Evolutionary conservation across 2,888 invertebrate species (phyloP), one percentile per base, ranked within the genome.

Genomic region (Sarcophaga variegata): DNA sequence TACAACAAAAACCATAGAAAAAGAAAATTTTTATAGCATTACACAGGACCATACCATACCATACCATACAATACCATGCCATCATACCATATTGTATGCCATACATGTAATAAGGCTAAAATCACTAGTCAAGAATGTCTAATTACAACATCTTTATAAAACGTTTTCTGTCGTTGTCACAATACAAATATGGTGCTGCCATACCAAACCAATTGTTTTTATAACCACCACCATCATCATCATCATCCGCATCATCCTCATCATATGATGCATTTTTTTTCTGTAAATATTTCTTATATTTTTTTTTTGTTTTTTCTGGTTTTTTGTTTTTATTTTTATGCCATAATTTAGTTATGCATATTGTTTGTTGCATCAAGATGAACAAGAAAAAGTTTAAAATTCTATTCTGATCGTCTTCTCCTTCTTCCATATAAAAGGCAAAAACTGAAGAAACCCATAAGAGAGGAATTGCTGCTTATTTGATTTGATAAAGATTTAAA

Each of bases 141-240:
- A 87, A 87, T 87, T 87, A 87, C 84, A 87, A 87, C 87, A 87
- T 87, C 87, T 87, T 87, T 87, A 87, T 87, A 87, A 87, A 79
- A 71, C 77, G 63, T 84, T 87, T 82, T 77, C 37, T 37, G 75
- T 82, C 76, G 79, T 79, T 84, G 81, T 87, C 84, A 87, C 81
- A 87, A 76, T 79, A 87, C 84, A 84, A 84, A 87, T 87, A 87
- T 84, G 87, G 87, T 69, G 49, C 12, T 14, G 54, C 5, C 54
- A 17, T 54, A 54, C 37, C 37, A 37, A 27, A 37, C 8, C 37
- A 37, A 8, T 37, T 37, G 37, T 37, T 37, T 37, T 37, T 37
- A 2, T 37, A 37, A 2, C 37, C 37, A 10, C 37, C 37, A 37
- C 0, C 37, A 37, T 37, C 37, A 37, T 37, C 37, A 8, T 2